Evolutionary conservation across 2,888 invertebrate genomes (phyloP).

Genomic region (Odontocolon sp.): DNA sequence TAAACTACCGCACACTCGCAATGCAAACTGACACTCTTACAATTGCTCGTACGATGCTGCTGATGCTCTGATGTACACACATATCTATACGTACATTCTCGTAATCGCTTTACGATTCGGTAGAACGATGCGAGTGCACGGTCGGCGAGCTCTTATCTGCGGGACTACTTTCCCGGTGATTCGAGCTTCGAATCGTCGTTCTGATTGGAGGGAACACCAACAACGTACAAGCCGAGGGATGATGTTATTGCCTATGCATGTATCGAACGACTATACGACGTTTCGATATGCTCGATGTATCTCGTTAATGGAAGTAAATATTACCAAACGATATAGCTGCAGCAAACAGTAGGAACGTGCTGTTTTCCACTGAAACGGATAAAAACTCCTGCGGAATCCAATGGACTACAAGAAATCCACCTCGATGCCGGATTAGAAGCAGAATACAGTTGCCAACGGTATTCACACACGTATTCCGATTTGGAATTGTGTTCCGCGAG

Average conservation of each 20-base stretch:
- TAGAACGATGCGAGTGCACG: constrained; percentile 62
- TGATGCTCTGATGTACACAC: constrained; percentile 27
- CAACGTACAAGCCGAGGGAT: background rate
- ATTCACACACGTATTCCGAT: too few species aligned
- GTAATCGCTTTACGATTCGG: constrained; percentile 74
- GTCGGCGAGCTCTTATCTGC: constrained; percentile 60
- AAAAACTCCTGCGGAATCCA: constrained; percentile 18
- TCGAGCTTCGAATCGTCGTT: constrained; percentile 51
- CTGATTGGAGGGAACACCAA: constrained; percentile 44
- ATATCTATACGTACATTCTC: constrained; percentile 28
- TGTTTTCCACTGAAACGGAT: too few species aligned
- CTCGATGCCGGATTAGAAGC: background rate
- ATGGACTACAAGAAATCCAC: background rate
- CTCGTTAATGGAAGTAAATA: constrained; percentile 56
- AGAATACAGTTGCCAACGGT: too few species aligned
- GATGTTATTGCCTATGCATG: constrained; percentile 45
- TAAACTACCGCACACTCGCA: constrained; percentile 30
- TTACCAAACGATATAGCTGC: constrained; percentile 52
- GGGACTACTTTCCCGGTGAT: constrained; percentile 57
- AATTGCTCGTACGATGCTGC: constrained; percentile 23
- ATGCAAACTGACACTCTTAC: constrained; percentile 50
- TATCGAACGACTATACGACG: constrained; percentile 32
- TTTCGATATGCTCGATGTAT: constrained; percentile 45
- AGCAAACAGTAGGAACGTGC: constrained; percentile 39
- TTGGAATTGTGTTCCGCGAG: too few species aligned